Evolutionary conservation across 1,140 invertebrate species (phyloP).

Genomic region (Pentalonia nigronervosa): DNA sequence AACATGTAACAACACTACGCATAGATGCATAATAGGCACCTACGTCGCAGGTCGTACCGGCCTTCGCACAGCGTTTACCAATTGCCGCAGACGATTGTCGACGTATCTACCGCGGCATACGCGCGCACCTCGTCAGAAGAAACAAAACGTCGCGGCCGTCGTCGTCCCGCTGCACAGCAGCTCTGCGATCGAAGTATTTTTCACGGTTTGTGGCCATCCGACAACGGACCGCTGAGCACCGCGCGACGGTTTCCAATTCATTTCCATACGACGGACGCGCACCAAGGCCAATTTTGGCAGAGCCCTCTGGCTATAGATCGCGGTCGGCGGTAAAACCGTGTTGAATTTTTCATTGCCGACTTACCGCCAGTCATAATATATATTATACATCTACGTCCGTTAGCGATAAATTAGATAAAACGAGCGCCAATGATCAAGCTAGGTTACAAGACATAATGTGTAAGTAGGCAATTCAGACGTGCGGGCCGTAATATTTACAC

Average conservation of each 20-base stretch:
- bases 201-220: background rate
- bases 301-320: background rate
- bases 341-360: background rate
- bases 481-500: background rate
- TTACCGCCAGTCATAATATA: background rate
- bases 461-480: background rate
- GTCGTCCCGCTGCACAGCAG: background rate
- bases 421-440: background rate
- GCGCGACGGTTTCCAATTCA: no score
- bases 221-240: background rate
- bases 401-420: background rate
- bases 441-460: background rate
- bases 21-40: background rate
- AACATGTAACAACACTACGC: background rate
- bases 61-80: background rate
- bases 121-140: background rate
- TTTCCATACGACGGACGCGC: background rate
- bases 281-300: background rate
- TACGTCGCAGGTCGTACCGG: background rate
- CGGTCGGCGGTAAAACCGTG: background rate
- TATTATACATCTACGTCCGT: background rate
- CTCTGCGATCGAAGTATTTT: background rate
- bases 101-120: background rate
- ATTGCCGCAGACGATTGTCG: background rate
- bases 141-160: background rate